Base-by-base conservation (phyloP, 1,140 invertebrate species). In the Hylyphantes graminicola region DNA sequence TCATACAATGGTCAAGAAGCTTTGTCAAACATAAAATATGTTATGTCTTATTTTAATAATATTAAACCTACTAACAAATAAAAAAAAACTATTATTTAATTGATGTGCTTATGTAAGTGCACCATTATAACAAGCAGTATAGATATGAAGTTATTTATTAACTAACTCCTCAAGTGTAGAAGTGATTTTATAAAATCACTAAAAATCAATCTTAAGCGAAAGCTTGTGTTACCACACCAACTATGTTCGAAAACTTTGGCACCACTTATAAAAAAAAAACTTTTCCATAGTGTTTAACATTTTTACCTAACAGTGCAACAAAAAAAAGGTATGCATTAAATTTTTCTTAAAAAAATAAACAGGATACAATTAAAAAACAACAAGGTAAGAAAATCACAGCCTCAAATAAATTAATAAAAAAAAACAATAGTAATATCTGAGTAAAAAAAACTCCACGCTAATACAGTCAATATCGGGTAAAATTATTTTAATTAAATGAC, bases 341-440 rank as follows among this genome's bases (percentile, higher is more conserved):
- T 68, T 35, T 35, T 35, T 35, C 35, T 35, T 59, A 57, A 70
- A 70, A 79, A 79, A 70, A 57, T 61, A 80, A 81, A 63, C 65
- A 81, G 13, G n/a, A 79, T 54, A 19, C 10, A 53, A 59, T 74
- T 55, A 53, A 70, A 35, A 35, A 35, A 73, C 50, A 82, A 81
- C 67, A 81, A 74, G 70, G 73, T 82, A 74, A 73, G 80, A 82
- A 82, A 82, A 82, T 82, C 80, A 82, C 80, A 82, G 80, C 48
- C 70, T 82, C 74, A 82, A 82, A 82, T 73, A 61, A 82, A 48
- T 61, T 17, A 13, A 12, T 63, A 65, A 65, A 70, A 65, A 70
- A 79, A 82, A 82, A 74, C n/a, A 82, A 82, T 64, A 17, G 48
- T 13, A 9, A 53, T 50, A 21, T 65, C 48, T 51, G 53, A 74